Conservation (phyloP, 2,113 vertebrate species). For the Macquaria ambigua region DNA sequence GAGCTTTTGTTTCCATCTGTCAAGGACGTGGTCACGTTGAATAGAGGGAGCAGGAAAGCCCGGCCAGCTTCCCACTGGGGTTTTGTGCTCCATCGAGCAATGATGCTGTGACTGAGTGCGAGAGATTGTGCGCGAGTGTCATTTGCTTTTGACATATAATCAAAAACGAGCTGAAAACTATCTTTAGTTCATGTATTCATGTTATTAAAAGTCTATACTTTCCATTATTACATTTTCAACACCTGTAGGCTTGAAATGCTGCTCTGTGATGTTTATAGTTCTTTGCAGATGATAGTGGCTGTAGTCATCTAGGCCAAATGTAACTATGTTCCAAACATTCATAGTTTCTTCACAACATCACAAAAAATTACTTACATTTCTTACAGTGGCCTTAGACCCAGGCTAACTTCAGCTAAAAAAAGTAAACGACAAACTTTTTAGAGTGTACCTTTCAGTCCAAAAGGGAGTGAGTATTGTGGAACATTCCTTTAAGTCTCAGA, state of each 20-base stretch:
- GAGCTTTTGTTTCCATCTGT: constrained; percentile 73
- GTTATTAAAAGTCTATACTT: constrained; percentile 2
- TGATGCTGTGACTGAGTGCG: constrained; percentile 25
- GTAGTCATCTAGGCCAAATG: no score
- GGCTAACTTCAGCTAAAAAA: background rate
- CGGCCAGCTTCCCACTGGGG: constrained; percentile 65
- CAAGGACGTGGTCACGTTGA: constrained; percentile 63
- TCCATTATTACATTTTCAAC: background rate
- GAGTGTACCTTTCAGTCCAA: background rate
- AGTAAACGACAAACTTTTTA: background rate
- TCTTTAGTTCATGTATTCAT: background rate
- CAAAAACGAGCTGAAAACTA: constrained; percentile 11
- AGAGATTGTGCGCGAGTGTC: constrained; percentile 25
- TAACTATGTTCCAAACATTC: background rate
- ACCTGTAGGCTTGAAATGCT: constrained; percentile 10
- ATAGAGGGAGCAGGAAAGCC: constrained; percentile 52
- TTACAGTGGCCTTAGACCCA: background rate
- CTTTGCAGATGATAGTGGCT: background rate
- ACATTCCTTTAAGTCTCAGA: background rate
- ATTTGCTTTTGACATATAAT: constrained; percentile 38
- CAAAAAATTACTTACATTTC: no score
- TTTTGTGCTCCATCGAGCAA: constrained; percentile 60
- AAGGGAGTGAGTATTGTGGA: background rate
- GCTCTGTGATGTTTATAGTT: background rate
- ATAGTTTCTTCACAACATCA: background rate